Base-by-base conservation (phyloP, 2,797 vertebrate genomes). In the Gouania willdenowi region DNA sequence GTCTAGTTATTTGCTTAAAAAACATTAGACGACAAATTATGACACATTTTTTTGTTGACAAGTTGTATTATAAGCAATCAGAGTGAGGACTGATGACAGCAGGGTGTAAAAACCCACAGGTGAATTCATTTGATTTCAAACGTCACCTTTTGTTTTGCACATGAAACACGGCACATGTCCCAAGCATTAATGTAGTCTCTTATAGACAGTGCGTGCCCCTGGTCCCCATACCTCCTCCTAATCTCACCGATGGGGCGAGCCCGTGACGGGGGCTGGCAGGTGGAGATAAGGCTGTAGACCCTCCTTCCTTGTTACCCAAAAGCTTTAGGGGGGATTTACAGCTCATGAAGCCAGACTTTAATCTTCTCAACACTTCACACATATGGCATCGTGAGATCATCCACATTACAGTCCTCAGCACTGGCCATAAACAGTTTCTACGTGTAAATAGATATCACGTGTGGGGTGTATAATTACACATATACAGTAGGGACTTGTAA, bases 331-430 rank as follows among this genome's bases (percentile, higher is more conserved):
- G 33, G 71, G 73, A 66, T 79, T 82, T 81, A 17, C 60, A 60
- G 57, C 71, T 77, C 65, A 62, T 27, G 43, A 54, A 32, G 30
- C 29, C 57, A 70, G 74, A 77, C 80, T 71, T 25, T 88, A 87
- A 88, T 86, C 84, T 76, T 31, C 71, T 51, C 85, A 76, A 84
- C 43, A 27, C 49, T 74, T 73, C 54, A 70, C 71, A 71, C 82
- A 85, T 83, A 84, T 83, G 83, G 60, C 51, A 52, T 26, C 15
- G 17, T 70, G 54, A 72, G 63, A 71, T 79, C 66, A 74, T 78
- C 73, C 66, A 61, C 44, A 31, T 27, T 12, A 6, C 51, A 29
- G 9, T 40, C 12, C 19, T 26, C 15, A 6, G 26, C 17, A 2
- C 11, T 17, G 34, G 47, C 34, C 19, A 15, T 41, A 49, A 60